These are phyloP conservation scores for Falcaria lacertinaria DNA, from an alignment of 2,888 invertebrate species.

Conservation along the genomic window DNA sequence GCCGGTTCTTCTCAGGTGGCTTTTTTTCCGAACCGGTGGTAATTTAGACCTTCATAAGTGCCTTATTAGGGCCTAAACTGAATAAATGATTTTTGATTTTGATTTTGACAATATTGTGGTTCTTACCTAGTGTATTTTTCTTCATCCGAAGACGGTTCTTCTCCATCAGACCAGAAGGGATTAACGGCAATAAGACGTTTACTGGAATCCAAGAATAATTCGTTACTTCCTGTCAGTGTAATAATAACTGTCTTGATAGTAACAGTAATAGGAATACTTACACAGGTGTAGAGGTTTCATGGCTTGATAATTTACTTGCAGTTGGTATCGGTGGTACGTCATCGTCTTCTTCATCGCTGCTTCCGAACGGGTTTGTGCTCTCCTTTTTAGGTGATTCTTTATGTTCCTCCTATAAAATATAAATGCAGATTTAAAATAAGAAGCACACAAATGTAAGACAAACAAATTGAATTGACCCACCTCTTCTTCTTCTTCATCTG, in stretches of 20 bases:
- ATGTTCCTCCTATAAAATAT: slow-evolving; percentile 48
- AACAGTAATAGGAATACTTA: slow-evolving; percentile 27
- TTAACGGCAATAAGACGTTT: slow-evolving; percentile 80
- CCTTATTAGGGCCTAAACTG: no score
- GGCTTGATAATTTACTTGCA: slow-evolving; percentile 31
- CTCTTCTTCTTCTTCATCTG: slow-evolving; percentile 81
- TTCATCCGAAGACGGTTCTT: slow-evolving; percentile 81
- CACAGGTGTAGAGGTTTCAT: slow-evolving; percentile 44
- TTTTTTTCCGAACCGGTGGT: no score
- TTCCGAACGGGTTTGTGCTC: slow-evolving; percentile 85
- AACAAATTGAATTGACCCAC: slow-evolving; percentile 20
- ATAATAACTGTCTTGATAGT: background rate
- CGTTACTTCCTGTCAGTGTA: no score
- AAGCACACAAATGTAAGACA: background rate
- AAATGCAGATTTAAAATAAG: slow-evolving; percentile 3
- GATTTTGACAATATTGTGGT: slow-evolving; percentile 1
- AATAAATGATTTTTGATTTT: no score
- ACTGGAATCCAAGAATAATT: slow-evolving; percentile 35
- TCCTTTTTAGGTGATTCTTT: slow-evolving; percentile 41
- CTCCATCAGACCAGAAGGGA: slow-evolving; percentile 87
- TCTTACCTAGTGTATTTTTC: slow-evolving; percentile 57
- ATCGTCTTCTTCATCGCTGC: slow-evolving; percentile 81
- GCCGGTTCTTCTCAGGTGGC: no score
- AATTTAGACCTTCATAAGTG: no score
- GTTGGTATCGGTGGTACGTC: slow-evolving; percentile 52